phyloP scores from a whole-genome alignment of 2,888 invertebrate genomes.

The Vandiemenella viatica region DNA sequence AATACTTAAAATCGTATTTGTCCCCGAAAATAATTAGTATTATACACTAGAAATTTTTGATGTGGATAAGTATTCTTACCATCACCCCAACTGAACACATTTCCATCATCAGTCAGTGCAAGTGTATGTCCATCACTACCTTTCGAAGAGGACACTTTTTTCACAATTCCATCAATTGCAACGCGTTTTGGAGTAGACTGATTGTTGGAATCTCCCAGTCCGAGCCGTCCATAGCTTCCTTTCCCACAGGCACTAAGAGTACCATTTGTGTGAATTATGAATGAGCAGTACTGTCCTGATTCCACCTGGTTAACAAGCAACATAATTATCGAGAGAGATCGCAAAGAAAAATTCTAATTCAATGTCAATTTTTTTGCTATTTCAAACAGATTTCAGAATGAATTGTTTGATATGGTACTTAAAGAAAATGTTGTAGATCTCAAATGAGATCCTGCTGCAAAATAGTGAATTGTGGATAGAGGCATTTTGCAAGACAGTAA shows the following conservation, averaged over 20 bases:
- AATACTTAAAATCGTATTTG: too few relatives aligned
- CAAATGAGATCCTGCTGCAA: too few relatives aligned
- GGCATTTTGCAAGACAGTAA: too few relatives aligned
- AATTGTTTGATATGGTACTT: too few relatives aligned
- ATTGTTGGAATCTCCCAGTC: slow-evolving; percentile 44
- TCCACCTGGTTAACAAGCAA: slow-evolving; percentile 33
- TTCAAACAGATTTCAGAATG: too few relatives aligned
- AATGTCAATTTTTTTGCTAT: too few relatives aligned
- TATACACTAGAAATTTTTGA: background rate
- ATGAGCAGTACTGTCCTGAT: slow-evolving; percentile 49
- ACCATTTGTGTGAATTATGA: slow-evolving; percentile 40
- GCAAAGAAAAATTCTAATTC: background rate
- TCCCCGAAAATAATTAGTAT: too few relatives aligned
- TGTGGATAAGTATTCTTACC: slow-evolving; percentile 23
- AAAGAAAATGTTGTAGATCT: too few relatives aligned
- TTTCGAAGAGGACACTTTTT: slow-evolving; percentile 37
- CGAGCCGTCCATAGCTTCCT: slow-evolving; percentile 46
- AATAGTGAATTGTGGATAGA: too few relatives aligned
- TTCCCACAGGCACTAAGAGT: slow-evolving; percentile 44
- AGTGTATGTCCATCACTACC: slow-evolving; percentile 42
- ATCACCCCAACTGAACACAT: slow-evolving; percentile 42
- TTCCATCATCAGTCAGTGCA: slow-evolving; percentile 36
- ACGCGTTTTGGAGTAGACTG: slow-evolving; percentile 40
- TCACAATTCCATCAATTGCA: slow-evolving; percentile 34
- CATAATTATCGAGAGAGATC: slow-evolving; percentile 3